Percentiles rank a stretch among this genome's conserved stretches.
Evolutionary conservation across 2,888 invertebrate species (phyloP).

Genomic region (Nephrotoma guestfalica): DNA sequence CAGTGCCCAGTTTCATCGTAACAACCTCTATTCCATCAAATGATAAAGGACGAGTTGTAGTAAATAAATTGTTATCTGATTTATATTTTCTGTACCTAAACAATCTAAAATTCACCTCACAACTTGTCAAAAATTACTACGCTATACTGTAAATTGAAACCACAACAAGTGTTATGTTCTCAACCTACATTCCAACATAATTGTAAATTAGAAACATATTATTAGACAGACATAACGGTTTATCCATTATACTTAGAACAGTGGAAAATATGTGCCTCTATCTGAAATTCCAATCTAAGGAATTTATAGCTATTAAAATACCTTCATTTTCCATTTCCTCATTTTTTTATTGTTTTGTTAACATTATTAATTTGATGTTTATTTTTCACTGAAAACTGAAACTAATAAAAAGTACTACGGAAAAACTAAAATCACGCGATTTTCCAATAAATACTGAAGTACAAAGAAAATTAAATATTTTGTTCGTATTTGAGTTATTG

Average conservation of each 20-base stretch:
- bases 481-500: neutral
- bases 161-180: neutral
- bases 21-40: too few relatives aligned
- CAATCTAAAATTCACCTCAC: neutral
- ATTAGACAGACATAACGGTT: neutral
- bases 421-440: neutral
- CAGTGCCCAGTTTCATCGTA: too few relatives aligned
- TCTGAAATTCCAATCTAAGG: neutral
- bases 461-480: neutral
- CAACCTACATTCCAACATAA: neutral
- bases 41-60: too few relatives aligned
- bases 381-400: neutral
- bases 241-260: neutral
- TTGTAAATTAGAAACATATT: neutral
- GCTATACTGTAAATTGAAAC: neutral
- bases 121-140: neutral
- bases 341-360: neutral
- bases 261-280: neutral
- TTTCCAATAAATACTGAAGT: neutral
- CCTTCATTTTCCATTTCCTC: neutral
- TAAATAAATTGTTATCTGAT: too few relatives aligned
- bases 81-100: too few relatives aligned
- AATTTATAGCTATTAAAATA: neutral
- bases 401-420: neutral
- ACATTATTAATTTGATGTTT: neutral